Base-by-base conservation (phyloP, 92 coral and sea anemone genomes). In the Zoanthus solanderi region DNA sequence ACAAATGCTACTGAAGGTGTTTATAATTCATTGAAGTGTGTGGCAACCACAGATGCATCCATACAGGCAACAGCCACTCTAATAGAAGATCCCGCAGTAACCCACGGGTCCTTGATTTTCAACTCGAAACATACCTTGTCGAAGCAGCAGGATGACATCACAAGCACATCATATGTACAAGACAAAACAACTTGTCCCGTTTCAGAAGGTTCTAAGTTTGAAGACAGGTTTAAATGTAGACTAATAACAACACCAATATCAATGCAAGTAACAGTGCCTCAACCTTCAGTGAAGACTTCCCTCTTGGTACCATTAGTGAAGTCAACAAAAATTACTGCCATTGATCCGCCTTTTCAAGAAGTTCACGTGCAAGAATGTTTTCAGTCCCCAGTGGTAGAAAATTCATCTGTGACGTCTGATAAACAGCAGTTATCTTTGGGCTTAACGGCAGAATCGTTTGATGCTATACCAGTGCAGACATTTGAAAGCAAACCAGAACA, bases 61-160 rank as follows among this genome's bases (percentile, higher is more conserved):
- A 80, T 73, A 42, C 84, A 80, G 58, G 84, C 84, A 34, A 63
- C 18, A 17, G 65, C 18, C 12, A 46, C 73, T 23, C 44, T 31
- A 16, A 23, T 23, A 63, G 56, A 80, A 23, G 53, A 11, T 9
- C 46, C n/a, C 48, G 13, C 2, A 0, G 29, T 44, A 23, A 11
- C 45, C 56, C 80, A 11, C 9, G 9, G 18, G 45, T 9, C 44
- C 80, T 6, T 42, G 2, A 7, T 45, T 48, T 48, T 1, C 42
- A 48, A 17, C 12, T 76, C 45, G 12, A 42, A 6, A n/a, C 6
- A 12, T 76, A 31, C 1, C 44, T 6, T 45, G 14, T 28, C 65
- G 3, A 30, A n/a, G 42, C 42, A 52, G 57, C 80, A 48, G 13
- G 7, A 15, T 52, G 13, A 2, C 9, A 76, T 14, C 9, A 16